Conservation (phyloP, 2,888 invertebrate species). For the Drosophila buzzatii region DNA sequence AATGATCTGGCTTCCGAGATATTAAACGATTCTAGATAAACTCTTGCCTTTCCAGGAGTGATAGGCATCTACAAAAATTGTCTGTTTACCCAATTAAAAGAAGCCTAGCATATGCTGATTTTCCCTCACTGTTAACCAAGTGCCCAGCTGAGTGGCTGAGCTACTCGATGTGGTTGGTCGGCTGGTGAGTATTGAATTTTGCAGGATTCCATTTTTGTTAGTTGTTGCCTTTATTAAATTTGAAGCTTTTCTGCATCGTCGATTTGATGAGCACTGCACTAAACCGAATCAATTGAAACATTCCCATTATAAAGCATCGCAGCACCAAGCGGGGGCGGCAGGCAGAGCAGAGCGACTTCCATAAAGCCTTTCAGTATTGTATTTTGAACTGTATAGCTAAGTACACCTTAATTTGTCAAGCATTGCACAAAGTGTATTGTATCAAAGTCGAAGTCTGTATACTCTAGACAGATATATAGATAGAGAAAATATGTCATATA, state of each 20-base stretch:
- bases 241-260: conserved; percentile 66
- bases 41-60: conserved; percentile 32
- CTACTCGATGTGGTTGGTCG: conserved; percentile 22
- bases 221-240: conserved; percentile 70
- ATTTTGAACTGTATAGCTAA: not conserved
- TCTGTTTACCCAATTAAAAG: conserved; percentile 76
- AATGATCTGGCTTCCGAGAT: conserved; percentile 49
- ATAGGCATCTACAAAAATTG: conserved; percentile 43
- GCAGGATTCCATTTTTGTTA: conserved; percentile 29
- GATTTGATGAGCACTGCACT: conserved; percentile 65
- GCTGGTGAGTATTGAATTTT: conserved; percentile 54
- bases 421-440: not conserved
- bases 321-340: conserved; percentile 29
- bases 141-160: conserved; percentile 18
- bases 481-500: not conserved
- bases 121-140: conserved; percentile 48
- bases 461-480: conserved; percentile 6
- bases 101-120: conserved; percentile 79
- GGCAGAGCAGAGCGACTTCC: conserved; percentile 4
- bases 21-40: conserved; percentile 31
- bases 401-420: conserved; percentile 26
- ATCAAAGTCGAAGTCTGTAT: conserved; percentile 12
- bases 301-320: conserved; percentile 31
- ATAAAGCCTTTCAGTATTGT: conserved; percentile 24
- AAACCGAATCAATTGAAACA: conserved; percentile 80